A percentile compares a stretch with the other conserved stretches of the same genome.
These are phyloP conservation scores for Melanophora roralis DNA, from an alignment of 2,888 invertebrate species.

Conservation along the genomic window DNA sequence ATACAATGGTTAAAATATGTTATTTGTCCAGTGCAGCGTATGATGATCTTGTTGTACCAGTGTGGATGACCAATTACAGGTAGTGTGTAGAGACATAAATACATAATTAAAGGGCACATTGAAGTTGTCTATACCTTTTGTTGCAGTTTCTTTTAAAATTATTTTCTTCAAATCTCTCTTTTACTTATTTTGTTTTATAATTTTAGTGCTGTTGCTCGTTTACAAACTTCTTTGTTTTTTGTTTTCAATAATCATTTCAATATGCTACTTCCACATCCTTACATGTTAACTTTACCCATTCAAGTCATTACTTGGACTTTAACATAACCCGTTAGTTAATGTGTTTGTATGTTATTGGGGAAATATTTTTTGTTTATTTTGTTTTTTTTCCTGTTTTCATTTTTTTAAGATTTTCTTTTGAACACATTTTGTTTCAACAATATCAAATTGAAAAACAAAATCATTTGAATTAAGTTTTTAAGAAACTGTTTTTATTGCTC, in stretches of 20 bases:
- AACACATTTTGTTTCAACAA: conserved; percentile 26
- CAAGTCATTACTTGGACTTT: conserved; percentile 18
- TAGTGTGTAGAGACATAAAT: too few species aligned
- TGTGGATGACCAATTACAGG: too few species aligned
- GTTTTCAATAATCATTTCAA: conserved; percentile 1
- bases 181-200: neutral
- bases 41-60: too few species aligned
- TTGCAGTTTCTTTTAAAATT: neutral
- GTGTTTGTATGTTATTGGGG: conserved; percentile 20
- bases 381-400: neutral
- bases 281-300: neutral
- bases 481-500: conserved; percentile 6
- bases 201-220: neutral
- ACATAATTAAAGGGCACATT: too few species aligned
- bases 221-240: neutral
- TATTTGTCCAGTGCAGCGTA: too few species aligned
- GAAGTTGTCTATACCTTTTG: too few species aligned
- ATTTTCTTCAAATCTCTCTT: neutral
- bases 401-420: conserved; percentile 1
- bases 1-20: too few species aligned
- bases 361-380: neutral
- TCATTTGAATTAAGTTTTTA: conserved; percentile 12
- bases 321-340: conserved; percentile 22
- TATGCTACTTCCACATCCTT: neutral
- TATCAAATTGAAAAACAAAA: conserved; percentile 17